These are phyloP conservation scores for Gavialis gangeticus DNA, from an alignment of 2,113 vertebrate genomes.

Conservation along the genomic window DNA sequence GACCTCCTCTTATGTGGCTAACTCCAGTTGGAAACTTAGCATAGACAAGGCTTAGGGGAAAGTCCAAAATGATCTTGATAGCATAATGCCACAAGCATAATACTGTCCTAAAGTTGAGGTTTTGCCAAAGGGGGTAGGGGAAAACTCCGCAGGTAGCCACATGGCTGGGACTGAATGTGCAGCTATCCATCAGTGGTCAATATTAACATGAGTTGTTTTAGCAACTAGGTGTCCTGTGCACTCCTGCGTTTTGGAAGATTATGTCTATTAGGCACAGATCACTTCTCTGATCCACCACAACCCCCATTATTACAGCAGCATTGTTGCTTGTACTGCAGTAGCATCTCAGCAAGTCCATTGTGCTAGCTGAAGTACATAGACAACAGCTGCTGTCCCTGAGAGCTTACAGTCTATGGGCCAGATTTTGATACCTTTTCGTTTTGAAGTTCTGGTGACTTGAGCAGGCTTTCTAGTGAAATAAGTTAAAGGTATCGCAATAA, in stretches of 20 bases:
- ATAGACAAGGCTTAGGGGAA: neutral
- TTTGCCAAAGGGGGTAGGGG: neutral
- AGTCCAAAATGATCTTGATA: neutral
- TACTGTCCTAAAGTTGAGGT: too few species aligned
- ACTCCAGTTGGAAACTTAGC: neutral
- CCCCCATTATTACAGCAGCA: neutral
- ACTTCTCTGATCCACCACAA: neutral
- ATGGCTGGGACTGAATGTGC: neutral
- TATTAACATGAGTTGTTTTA: neutral
- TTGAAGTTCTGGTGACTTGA: neutral
- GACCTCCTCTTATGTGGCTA: neutral
- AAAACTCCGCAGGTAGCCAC: neutral
- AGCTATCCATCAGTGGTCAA: neutral
- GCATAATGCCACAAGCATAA: too few species aligned
- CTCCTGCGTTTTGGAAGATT: neutral
- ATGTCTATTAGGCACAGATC: neutral
- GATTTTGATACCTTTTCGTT: neutral
- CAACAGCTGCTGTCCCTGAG: neutral
- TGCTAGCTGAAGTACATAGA: neutral
- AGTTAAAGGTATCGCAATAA: conserved; percentile 6
- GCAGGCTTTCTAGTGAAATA: neutral
- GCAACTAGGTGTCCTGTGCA: neutral
- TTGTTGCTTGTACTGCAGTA: neutral
- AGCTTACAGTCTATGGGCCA: neutral
- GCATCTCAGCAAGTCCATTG: neutral